Evolutionary conservation across 2,888 invertebrate genomes (phyloP).

Genomic region (Sarcophaga rosellei): DNA sequence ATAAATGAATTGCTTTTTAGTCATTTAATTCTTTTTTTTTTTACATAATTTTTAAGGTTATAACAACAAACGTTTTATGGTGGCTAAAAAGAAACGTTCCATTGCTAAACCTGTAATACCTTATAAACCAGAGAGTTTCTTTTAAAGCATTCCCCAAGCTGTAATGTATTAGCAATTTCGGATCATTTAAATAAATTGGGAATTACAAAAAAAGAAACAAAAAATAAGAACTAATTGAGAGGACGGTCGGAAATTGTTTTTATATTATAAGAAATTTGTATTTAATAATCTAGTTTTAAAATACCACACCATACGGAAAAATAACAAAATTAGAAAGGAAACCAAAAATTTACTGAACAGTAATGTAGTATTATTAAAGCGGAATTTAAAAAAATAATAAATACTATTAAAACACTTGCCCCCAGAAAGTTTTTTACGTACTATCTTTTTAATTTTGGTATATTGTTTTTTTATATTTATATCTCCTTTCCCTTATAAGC

Average conservation of each 20-base stretch:
- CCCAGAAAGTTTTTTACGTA: slow-evolving; percentile 56
- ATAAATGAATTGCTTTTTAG: background rate
- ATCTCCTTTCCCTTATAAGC: background rate
- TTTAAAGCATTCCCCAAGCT: slow-evolving; percentile 70
- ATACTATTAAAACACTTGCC: slow-evolving; percentile 21
- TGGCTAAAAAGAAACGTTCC: slow-evolving; percentile 80
- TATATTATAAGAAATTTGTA: no score
- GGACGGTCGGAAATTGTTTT: no score
- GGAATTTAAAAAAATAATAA: no score
- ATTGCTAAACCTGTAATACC: slow-evolving; percentile 74
- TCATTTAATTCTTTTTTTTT: background rate
- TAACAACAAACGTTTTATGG: slow-evolving; percentile 79
- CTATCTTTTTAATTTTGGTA: no score
- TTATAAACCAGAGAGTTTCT: slow-evolving; percentile 76
- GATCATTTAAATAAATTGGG: background rate
- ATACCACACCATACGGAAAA: slow-evolving; percentile 53
- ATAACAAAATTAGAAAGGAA: slow-evolving; percentile 31
- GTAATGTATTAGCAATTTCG: background rate
- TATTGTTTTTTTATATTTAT: slow-evolving; percentile 11
- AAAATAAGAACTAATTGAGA: background rate
- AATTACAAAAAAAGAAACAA: slow-evolving; percentile 16
- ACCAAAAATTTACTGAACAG: slow-evolving; percentile 8
- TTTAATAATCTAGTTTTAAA: slow-evolving; percentile 53
- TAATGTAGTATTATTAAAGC: no score
- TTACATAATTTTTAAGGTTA: slow-evolving; percentile 71